Conservation (phyloP, 2,888 invertebrate species). For the Thecophora atra region DNA sequence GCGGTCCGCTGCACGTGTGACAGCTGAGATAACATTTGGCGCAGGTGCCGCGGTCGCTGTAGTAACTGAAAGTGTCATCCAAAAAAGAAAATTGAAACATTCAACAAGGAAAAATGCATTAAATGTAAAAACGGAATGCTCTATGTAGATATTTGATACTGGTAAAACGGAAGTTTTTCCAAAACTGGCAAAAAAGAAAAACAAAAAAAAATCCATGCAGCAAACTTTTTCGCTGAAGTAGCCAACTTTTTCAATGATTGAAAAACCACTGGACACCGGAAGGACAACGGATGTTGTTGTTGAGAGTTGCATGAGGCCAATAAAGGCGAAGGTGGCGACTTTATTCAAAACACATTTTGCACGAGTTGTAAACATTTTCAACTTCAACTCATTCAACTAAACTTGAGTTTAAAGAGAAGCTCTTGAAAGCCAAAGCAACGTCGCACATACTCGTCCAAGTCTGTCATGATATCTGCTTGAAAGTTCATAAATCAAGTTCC, state of each 20-base stretch:
- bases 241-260: not conserved
- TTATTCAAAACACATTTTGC: not conserved
- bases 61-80: conserved; percentile 72
- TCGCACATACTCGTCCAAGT: no score
- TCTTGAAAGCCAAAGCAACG: not conserved
- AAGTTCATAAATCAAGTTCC: no score
- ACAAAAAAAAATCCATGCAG: not conserved
- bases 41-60: conserved; percentile 85
- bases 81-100: not conserved
- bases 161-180: not conserved
- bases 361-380: conserved; percentile 9
- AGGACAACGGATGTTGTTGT: not conserved
- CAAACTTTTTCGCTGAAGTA: conserved; percentile 13
- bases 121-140: not conserved
- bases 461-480: not conserved
- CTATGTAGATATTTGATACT: conserved; percentile 22
- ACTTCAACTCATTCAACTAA: not conserved
- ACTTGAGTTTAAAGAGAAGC: not conserved
- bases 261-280: no score
- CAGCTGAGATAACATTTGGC: conserved; percentile 86
- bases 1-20: conserved; percentile 84
- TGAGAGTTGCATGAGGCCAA: not conserved
- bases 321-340: not conserved
- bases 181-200: not conserved
- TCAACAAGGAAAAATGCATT: conserved; percentile 11